Base-by-base conservation (phyloP, 2,113 vertebrate species). In the Alces alces region DNA sequence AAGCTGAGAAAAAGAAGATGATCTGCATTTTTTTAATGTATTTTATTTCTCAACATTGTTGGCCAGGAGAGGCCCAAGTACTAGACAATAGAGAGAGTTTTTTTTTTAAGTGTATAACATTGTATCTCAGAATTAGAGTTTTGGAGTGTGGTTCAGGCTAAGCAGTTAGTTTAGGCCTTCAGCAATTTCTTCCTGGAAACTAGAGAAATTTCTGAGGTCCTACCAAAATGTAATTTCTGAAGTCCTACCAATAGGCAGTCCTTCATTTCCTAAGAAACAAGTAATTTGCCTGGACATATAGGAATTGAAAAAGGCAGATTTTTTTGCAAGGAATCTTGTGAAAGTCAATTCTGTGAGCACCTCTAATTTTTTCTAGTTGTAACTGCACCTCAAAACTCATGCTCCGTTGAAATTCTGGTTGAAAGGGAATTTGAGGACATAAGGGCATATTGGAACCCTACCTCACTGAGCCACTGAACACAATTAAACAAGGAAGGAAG, bases 251-350 rank as follows among this genome's bases (percentile, higher is more conserved):
- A 61, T 92, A 93, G 87, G 80, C 43, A 86, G 36, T 43, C 73
- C 33, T 96, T 91, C 50, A 28, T 95, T 94, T 94, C 50, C 36
- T 66, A 93, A 89, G 50, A 92, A 89, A 86, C 43, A 95, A 54
- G 23, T 52, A n/a, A 91, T 85, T 91, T 85, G 6, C 11, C 28
- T 12, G 15, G 16, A 94, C 73, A 85, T 17, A 60, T 10, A 64
- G 3, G 21, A 94, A 89, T 91, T 45, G 14, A 83, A 96, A 19
- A 92, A 93, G 55, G 43, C 11, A 89, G 13, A 47, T 28, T 66
- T 54, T 83, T 91, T 52, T 88, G 16, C 50, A 33, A 60, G 27
- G 89, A 91, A 80, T n/a, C 14, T 61, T 73, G 47, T 91, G 70
- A 52, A 36, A 61, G 11, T 39, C 86, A 45, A 36, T 45, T 50